Conservation (phyloP, 2,797 vertebrate species). For the Clarias pachynema region DNA sequence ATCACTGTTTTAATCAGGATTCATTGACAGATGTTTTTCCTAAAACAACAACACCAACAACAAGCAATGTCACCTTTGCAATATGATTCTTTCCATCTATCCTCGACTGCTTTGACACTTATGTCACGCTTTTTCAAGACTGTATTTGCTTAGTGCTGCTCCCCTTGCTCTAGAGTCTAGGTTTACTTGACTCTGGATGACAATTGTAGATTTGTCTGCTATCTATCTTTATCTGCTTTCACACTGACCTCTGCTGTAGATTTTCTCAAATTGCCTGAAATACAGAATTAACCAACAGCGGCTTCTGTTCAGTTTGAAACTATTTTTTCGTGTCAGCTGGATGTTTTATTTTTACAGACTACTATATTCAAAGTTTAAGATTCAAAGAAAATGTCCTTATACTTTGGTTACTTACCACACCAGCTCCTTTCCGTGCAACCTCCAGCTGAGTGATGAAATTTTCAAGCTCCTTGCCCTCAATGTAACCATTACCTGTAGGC, state of each 20-base stretch:
- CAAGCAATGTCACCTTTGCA: not conserved
- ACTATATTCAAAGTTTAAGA: not conserved
- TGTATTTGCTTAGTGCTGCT: not conserved
- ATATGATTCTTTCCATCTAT: not conserved
- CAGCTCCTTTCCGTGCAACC: conserved; percentile 85
- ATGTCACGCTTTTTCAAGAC: not conserved
- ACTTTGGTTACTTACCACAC: conserved; percentile 83
- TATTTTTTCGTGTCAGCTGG: not conserved
- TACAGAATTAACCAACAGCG: not conserved
- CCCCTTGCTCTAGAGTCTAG: not conserved
- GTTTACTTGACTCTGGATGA: not conserved
- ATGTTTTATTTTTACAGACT: not conserved
- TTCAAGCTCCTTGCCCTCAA: conserved; percentile 97
- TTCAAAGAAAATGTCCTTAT: not conserved
- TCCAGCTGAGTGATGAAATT: conserved; percentile 96
- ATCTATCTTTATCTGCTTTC: not conserved
- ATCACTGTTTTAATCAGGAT: not conserved
- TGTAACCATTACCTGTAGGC: conserved; percentile 91
- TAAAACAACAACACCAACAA: not conserved
- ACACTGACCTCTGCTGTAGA: not conserved
- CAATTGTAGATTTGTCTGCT: not conserved
- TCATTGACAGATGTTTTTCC: not conserved
- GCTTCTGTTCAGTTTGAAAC: too few relatives aligned
- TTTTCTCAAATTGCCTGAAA: not conserved
- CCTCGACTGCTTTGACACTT: not conserved